These are phyloP conservation scores for Drosophila acutilabella DNA, from an alignment of 2,888 invertebrate species.

Conservation along the genomic window DNA sequence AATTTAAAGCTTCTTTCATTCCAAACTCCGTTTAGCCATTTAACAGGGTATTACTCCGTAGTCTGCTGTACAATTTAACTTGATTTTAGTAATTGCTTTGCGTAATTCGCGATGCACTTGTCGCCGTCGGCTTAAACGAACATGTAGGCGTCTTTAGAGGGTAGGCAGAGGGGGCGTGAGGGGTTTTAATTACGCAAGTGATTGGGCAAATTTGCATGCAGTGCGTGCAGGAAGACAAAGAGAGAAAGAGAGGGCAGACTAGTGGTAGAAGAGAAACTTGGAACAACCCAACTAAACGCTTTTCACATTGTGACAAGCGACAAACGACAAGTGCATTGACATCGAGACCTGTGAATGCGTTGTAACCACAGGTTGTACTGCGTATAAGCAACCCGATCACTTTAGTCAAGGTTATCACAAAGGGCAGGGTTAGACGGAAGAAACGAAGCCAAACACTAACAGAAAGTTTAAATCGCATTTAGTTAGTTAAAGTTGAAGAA, in stretches of 20 bases:
- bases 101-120: constrained; percentile 59
- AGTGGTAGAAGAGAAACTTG: constrained; percentile 18
- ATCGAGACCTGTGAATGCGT: constrained; percentile 29
- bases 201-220: constrained; percentile 62
- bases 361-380: constrained; percentile 37
- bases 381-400: constrained; percentile 31
- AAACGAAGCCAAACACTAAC: neutral
- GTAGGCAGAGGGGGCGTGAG: constrained; percentile 4
- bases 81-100: constrained; percentile 66
- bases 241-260: constrained; percentile 2
- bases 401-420: neutral
- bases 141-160: neutral
- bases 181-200: constrained; percentile 66
- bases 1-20: neutral
- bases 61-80: constrained; percentile 21
- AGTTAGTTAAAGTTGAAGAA: constrained; percentile 1
- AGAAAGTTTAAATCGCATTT: constrained; percentile 5
- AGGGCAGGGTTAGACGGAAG: constrained; percentile 1
- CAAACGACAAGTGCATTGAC: constrained; percentile 68
- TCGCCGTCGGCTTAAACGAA: constrained; percentile 33
- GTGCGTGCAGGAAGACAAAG: constrained; percentile 48
- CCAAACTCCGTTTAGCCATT: neutral
- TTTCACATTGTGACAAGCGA: constrained; percentile 48
- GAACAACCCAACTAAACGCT: constrained; percentile 45
- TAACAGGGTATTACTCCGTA: constrained; percentile 11